A percentile compares a stretch with the other conserved stretches of the same genome.
phyloP scores from a whole-genome alignment of 2,797 vertebrate species.

The Sandelia bainsii region DNA sequence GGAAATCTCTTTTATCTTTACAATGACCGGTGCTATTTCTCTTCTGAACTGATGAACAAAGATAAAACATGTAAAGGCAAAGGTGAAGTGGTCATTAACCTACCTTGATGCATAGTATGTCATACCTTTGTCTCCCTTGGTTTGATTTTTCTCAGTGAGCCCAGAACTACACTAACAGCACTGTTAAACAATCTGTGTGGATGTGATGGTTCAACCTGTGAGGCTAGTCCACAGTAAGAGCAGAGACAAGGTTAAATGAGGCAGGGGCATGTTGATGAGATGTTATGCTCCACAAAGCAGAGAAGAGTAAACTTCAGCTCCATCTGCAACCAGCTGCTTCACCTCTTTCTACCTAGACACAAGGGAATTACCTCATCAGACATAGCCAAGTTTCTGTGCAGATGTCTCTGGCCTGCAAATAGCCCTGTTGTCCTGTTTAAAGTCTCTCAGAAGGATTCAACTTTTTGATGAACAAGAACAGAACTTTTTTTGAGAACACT shows the following conservation, averaged over 20 bases:
- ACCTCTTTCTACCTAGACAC: constrained; percentile 49
- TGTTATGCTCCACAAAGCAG: constrained; percentile 60
- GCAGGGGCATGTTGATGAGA: constrained; percentile 43
- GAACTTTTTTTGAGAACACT: background rate
- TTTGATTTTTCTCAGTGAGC: constrained; percentile 9
- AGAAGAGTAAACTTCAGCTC: constrained; percentile 56
- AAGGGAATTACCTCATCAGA: constrained; percentile 71
- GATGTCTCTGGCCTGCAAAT: constrained; percentile 65
- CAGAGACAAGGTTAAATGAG: constrained; percentile 56
- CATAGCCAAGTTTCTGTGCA: constrained; percentile 49
- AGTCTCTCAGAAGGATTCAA: constrained; percentile 27
- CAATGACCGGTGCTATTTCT: constrained; percentile 42
- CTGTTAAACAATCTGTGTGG: constrained; percentile 55
- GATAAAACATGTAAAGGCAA: constrained; percentile 35
- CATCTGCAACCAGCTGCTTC: constrained; percentile 73
- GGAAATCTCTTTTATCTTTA: constrained; percentile 59
- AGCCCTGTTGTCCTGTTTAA: constrained; percentile 37
- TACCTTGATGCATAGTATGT: constrained; percentile 51
- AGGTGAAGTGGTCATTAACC: constrained; percentile 68
- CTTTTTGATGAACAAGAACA: constrained; percentile 36
- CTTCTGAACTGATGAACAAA: constrained; percentile 55
- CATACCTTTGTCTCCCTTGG: constrained; percentile 18
- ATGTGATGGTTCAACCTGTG: constrained; percentile 47
- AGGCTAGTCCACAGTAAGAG: constrained; percentile 16
- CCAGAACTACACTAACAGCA: constrained; percentile 19